Percentiles rank a stretch among this genome's conserved stretches.
Evolutionary conservation across 2,888 invertebrate species (phyloP).

Genomic region (Aphidoletes aphidimyza): DNA sequence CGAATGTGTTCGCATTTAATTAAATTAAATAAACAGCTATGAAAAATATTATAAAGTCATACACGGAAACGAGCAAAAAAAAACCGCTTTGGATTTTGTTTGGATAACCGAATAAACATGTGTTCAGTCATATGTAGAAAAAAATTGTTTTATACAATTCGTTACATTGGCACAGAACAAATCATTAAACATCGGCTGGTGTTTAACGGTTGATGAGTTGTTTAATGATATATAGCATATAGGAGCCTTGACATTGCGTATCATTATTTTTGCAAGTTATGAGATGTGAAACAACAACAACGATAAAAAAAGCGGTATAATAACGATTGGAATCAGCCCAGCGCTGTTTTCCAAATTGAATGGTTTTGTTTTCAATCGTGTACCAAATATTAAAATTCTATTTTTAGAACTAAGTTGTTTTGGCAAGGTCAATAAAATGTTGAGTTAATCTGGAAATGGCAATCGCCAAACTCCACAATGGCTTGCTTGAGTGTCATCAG

Average conservation of each 20-base stretch:
- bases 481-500: no score
- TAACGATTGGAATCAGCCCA: neutral
- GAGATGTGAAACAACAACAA: neutral
- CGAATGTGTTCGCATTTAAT: no score
- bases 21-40: no score
- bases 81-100: neutral
- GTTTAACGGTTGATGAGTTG: constrained; percentile 5
- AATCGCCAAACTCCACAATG: no score
- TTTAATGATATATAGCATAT: neutral
- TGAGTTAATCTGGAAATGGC: neutral
- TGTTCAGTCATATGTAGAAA: neutral
- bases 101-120: neutral
- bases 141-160: neutral
- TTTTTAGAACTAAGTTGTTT: neutral
- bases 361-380: neutral
- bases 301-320: neutral
- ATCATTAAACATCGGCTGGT: no score
- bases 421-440: neutral
- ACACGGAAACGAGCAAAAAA: no score
- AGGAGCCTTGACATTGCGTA: constrained; percentile 4
- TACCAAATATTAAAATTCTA: neutral
- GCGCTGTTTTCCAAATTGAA: neutral
- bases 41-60: no score
- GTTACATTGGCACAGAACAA: neutral
- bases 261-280: neutral